A percentile compares a stretch with the other conserved stretches of the same genome.
Evolutionary conservation across 2,888 invertebrate species (phyloP).

Genomic region (Tiphia femorata): DNA sequence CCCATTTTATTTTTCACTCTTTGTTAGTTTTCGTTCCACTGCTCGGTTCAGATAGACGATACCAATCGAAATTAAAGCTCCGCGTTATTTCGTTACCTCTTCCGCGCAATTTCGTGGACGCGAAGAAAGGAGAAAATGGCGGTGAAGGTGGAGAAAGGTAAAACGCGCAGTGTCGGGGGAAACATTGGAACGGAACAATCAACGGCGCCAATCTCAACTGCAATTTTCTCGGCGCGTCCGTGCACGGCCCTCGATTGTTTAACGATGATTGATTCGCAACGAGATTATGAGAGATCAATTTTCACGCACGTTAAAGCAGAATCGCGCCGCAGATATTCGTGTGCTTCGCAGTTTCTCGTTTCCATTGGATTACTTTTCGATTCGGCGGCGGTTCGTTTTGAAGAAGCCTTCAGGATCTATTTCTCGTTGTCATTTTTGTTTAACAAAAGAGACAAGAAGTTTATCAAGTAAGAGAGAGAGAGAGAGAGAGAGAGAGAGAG

Average conservation of each 20-base stretch:
- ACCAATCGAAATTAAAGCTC: no score
- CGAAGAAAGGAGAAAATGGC: neutral
- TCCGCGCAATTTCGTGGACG: no score
- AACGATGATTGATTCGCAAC: neutral
- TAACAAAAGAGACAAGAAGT: neutral
- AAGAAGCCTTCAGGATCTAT: neutral
- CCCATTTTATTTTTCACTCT: no score
- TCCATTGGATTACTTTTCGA: neutral
- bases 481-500: neutral
- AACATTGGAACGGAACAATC: neutral
- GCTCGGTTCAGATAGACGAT: no score
- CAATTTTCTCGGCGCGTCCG: neutral
- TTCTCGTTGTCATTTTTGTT: neutral
- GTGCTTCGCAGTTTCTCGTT: neutral
- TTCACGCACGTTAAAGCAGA: neutral
- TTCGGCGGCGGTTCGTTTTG: neutral
- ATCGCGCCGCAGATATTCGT: neutral
- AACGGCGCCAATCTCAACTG: neutral
- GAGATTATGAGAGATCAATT: neutral
- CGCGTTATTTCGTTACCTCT: no score
- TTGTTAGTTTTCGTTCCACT: no score
- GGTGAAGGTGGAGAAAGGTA: neutral
- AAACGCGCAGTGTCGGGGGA: neutral
- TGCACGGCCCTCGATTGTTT: neutral
- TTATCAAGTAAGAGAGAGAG: neutral